phyloP scores from a whole-genome alignment of 1,140 invertebrate genomes.

The Anastrepha obliqua region DNA sequence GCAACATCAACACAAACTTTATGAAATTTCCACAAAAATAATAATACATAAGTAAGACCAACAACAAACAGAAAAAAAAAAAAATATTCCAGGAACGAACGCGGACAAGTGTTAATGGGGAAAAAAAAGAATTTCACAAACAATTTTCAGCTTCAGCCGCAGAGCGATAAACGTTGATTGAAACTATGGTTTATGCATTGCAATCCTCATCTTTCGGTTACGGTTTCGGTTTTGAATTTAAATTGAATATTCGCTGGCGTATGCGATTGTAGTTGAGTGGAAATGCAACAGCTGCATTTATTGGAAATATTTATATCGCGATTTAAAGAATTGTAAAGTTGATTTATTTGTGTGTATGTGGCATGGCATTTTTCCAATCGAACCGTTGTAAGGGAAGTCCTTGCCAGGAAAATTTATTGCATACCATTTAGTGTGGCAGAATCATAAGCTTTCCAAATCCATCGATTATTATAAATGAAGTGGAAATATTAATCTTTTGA shows the following conservation, averaged over 20 bases:
- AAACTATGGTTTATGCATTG: slow-evolving; percentile 12
- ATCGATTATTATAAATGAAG: too few relatives aligned
- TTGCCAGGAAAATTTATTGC: too few relatives aligned
- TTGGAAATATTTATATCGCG: too few relatives aligned
- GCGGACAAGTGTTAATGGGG: not conserved
- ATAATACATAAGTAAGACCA: too few relatives aligned
- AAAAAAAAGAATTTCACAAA: not conserved
- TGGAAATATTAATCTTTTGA: too few relatives aligned
- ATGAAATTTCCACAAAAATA: too few relatives aligned
- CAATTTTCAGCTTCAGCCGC: slow-evolving; percentile 23
- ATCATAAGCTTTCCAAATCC: too few relatives aligned
- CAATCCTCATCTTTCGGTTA: slow-evolving; percentile 17
- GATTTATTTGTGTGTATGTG: too few relatives aligned
- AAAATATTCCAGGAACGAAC: not conserved
- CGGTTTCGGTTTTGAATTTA: slow-evolving; percentile 14
- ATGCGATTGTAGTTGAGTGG: not conserved
- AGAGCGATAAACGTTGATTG: slow-evolving; percentile 29
- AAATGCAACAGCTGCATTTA: not conserved
- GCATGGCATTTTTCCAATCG: too few relatives aligned
- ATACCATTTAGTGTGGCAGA: too few relatives aligned
- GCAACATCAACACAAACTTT: not conserved
- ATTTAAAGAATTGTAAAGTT: too few relatives aligned
- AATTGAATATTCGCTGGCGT: not conserved
- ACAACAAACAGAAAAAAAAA: not conserved
- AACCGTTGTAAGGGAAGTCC: too few relatives aligned